Percentiles rank a stretch among this genome's conserved stretches.
Evolutionary conservation across 2,797 vertebrate genomes (phyloP).

Genomic region (Apogon hyalosoma): DNA sequence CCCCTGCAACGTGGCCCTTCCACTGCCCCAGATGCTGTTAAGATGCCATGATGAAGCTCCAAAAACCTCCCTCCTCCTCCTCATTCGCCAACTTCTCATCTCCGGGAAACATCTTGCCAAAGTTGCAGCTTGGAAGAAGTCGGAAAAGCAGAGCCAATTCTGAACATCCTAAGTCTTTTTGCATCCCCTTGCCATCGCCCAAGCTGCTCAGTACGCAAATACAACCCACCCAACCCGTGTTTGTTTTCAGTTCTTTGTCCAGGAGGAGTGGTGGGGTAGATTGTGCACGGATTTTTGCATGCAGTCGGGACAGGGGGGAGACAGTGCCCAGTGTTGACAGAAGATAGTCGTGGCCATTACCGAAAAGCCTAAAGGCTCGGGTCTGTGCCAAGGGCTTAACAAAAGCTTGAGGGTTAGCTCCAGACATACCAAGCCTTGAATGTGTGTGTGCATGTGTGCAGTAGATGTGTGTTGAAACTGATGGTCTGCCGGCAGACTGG

Average conservation of each 20-base stretch:
- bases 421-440: conserved; percentile 69
- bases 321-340: conserved; percentile 37
- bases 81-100: conserved; percentile 40
- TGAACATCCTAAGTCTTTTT: conserved; percentile 22
- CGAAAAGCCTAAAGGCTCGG: conserved; percentile 52
- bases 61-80: not conserved
- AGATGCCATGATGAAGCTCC: conserved; percentile 58
- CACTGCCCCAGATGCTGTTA: conserved; percentile 49
- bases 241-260: conserved; percentile 39
- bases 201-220: conserved; percentile 41
- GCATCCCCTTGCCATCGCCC: conserved; percentile 30
- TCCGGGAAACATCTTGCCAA: conserved; percentile 68
- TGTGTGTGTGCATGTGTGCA: conserved; percentile 38
- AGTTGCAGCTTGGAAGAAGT: conserved; percentile 50
- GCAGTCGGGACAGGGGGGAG: conserved; percentile 39
- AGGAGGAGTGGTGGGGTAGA: conserved; percentile 29
- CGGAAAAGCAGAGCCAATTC: conserved; percentile 37
- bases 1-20: conserved; percentile 21
- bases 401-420: conserved; percentile 58
- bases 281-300: conserved; percentile 55
- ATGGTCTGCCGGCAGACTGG: conserved; percentile 82
- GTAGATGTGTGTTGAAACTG: conserved; percentile 55
- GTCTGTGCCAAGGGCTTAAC: conserved; percentile 72
- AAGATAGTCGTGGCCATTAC: conserved; percentile 56
- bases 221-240: conserved; percentile 28